Evolutionary conservation across 2,888 invertebrate species (phyloP), one percentile per base, ranked within the genome.

Genomic region (Kryphioiulus occultus): DNA sequence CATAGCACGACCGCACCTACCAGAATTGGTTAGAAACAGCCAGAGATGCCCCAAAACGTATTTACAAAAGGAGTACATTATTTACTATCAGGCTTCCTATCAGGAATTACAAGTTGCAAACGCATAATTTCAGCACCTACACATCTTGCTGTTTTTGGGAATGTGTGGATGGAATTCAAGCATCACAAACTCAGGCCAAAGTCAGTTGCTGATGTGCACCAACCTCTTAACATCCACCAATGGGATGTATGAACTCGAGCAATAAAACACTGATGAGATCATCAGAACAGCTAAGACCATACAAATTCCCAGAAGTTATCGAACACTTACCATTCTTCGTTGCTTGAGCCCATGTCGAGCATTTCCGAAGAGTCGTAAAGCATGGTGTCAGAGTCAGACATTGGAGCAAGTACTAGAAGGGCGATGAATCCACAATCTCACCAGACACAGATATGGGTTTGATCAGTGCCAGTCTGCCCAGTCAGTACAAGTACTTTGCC

Each of bases 341-440:
- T 30, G 78, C 15, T 30, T 30, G 30, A 3, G 10, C 68, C 68
- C 9, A 10, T 68, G 26, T 68, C 12, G 15, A 78, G 78, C 78
- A 78, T 78, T 30, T 78, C 78, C 78, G 78, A 78, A 78, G 78
- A 78, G 26, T 78, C 78, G 26, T 78, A 78, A 30, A 78, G 78
- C 78, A 78, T 78, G 30, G 78, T 26, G 78, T 1, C 78, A 78
- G 78, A 35, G 3, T 7, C 35, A 4, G n/a, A 68, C 68, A 68
- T 68, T 22, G 22, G 22, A 26, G n/a, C 26, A n/a, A n/a, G n/a
- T n/a, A 9, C 26, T 26, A 4, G 68, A 68, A 22, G 26, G 30
- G 19, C 9, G 12, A 26, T 68, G 68, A 68, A n/a, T 26, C 26
- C 12, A 26, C 26, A 22, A 68, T 68, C 68, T 68, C 53, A 78